Evolutionary conservation across 2,113 vertebrate species (phyloP), one percentile per base, ranked within the genome.

Genomic region (Aythya baeri): DNA sequence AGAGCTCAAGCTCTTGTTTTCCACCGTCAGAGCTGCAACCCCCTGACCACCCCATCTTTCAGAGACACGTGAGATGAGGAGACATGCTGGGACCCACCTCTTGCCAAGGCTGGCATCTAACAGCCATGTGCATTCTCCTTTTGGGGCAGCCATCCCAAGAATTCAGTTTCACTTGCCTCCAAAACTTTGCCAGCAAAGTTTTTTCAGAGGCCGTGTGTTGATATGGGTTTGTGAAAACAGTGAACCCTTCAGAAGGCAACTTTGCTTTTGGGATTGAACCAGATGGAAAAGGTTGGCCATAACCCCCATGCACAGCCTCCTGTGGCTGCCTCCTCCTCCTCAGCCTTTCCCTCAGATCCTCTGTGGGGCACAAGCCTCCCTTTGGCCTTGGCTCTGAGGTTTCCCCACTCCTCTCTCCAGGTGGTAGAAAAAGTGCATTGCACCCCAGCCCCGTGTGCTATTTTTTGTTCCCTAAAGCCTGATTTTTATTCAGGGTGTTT

Each of bases 401-500:
- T 91, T 89, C 32, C 11, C 32, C 2, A 3, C 31, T 70, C 34
- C 3, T 62, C 8, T 38, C 6, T 49, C n/a, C 54, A 7, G 12
- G 16, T 1, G 1, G 20, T 13, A 88, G 13, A 3, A n/a, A 88
- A 79, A 29, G n/a, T 59, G 1, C 21, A 59, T 84, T 4, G 16
- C 29, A 14, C 1, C 13, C 15, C 46, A 78, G 34, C 31, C 76
- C 20, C 0, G 1, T 78, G 61, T 0, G 0, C 22, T 84, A 23
- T 31, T 90, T 90, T 90, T 81, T 18, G 29, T 71, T 90, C 52
- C 26, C 26, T 7, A 59, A 54, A 72, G 36, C 26, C 10, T 74
- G 34, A 25, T 57, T 96, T 94, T 88, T 67, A 57, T 86, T 94
- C 88, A 76, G 43, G 46, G 23, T 44, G 7, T 80, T 96, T 94